These are phyloP conservation scores for Eurypyga helias DNA, from an alignment of 2,113 vertebrate genomes.

Conservation along the genomic window DNA sequence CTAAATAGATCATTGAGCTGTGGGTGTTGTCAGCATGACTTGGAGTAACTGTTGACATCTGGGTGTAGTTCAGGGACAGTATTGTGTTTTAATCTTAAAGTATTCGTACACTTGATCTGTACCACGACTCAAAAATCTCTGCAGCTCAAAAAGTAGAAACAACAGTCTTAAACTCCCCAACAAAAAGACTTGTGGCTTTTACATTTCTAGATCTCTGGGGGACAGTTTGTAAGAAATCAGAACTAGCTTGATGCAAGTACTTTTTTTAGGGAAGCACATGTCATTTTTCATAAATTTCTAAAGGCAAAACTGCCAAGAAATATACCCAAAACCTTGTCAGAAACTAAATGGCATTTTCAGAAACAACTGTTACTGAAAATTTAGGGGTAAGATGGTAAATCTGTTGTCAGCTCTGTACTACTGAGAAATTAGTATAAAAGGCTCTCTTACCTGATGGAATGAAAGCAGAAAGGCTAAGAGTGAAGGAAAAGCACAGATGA, in stretches of 20 bases:
- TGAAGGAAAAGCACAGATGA: neutral
- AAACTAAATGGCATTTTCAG: neutral
- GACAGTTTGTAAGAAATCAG: neutral
- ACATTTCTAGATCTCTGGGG: neutral
- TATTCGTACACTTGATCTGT: neutral
- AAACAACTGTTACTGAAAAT: neutral
- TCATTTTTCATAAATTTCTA: neutral
- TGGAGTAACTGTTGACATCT: neutral
- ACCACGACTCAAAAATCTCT: neutral
- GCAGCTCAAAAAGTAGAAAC: neutral
- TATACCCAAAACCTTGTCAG: neutral
- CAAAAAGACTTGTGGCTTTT: neutral
- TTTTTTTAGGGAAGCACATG: neutral
- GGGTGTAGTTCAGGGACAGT: neutral
- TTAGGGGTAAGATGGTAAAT: neutral
- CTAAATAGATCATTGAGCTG: slow-evolving; percentile 23
- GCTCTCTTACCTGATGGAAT: neutral
- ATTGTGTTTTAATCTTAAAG: slow-evolving; percentile 19
- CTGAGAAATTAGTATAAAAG: neutral
- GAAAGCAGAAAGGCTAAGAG: neutral
- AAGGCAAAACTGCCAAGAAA: neutral
- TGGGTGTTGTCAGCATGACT: neutral
- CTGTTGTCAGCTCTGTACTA: neutral
- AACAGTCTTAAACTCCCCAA: neutral
- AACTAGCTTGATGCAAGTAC: neutral